Base-by-base conservation (phyloP, 2,797 vertebrate species). In the Hydrolagus colliei region DNA sequence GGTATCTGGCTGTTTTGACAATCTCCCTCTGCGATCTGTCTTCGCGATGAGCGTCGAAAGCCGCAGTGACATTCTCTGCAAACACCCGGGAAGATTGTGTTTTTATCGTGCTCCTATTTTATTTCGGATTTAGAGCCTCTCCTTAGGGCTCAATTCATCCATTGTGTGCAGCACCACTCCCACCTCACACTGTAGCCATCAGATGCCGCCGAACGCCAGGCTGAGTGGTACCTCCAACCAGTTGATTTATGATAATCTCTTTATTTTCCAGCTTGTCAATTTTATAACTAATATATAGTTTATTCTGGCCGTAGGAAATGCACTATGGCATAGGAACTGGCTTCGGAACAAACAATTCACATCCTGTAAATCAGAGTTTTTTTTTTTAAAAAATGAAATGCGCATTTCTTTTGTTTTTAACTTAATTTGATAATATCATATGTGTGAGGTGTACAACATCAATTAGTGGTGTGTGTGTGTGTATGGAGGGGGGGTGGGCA, bases 231-330 rank as follows among this genome's bases (percentile, higher is more conserved):
- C 18, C 16, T 71, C 68, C 32, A 84, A 41, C 79, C 32, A 71
- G 65, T 41, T 41, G 79, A 68, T 68, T 84, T 84, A 84, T 68
- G 65, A 68, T 65, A 27, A 80, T 32, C 77, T 32, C 32, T 77
- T 18, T 77, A 67, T 84, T 11, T 68, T 52, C 65, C n/a, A 16
- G 16, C 3, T 12, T 68, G 78, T 82, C 78, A 67, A 22, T 68
- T 82, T 14, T 65, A 74, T 74, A 74, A 74, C n/a, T 71, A 65
- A 67, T 80, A 67, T 65, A 68, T 20, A 84, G 12, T 13, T 20
- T 16, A 52, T 52, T 71, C 16, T n/a, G 2, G 41, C 68, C 68
- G 67, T 71, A 84, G 65, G 6, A 41, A 52, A 18, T 68, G 7
- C 65, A 11, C 18, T 41, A 71, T 71, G n/a, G n/a, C 14, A 71